phyloP scores from a whole-genome alignment of 2,888 invertebrate genomes.

The Erebia ligea region DNA sequence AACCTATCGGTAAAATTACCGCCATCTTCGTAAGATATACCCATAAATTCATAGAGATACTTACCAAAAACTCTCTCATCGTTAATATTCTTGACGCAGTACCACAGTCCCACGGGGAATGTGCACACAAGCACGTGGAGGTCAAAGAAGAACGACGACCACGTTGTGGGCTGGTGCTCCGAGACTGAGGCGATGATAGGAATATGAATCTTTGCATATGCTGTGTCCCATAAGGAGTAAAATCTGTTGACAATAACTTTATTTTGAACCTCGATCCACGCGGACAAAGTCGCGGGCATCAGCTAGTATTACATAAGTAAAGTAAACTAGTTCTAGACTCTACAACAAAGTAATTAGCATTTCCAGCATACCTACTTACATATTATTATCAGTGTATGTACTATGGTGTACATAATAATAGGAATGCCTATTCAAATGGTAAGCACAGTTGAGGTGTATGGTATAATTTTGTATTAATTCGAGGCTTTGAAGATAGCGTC shows the following conservation, averaged over 20 bases:
- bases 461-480: constrained; percentile 14
- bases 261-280: not conserved
- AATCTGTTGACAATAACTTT: constrained; percentile 84
- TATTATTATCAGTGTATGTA: not conserved
- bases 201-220: constrained; percentile 99
- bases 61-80: constrained; percentile 98
- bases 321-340: not conserved
- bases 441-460: constrained; percentile 11
- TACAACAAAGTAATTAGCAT: not conserved
- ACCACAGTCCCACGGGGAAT: constrained; percentile 99
- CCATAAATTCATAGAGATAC: constrained; percentile 41
- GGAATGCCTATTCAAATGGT: not conserved
- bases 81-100: constrained; percentile 98
- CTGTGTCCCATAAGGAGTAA: constrained; percentile 99
- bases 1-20: not conserved
- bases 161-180: constrained; percentile 99
- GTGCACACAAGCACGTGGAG: constrained; percentile 97
- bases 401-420: not conserved
- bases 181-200: constrained; percentile 99
- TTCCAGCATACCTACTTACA: not conserved
- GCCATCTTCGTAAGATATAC: not conserved
- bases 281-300: no score
- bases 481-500: not conserved
- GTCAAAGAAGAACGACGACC: constrained; percentile 99
- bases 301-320: no score